Evolutionary conservation across 2,797 vertebrate genomes (phyloP), one percentile per base, ranked within the genome.

Genomic region (Trichosurus vulpecula): DNA sequence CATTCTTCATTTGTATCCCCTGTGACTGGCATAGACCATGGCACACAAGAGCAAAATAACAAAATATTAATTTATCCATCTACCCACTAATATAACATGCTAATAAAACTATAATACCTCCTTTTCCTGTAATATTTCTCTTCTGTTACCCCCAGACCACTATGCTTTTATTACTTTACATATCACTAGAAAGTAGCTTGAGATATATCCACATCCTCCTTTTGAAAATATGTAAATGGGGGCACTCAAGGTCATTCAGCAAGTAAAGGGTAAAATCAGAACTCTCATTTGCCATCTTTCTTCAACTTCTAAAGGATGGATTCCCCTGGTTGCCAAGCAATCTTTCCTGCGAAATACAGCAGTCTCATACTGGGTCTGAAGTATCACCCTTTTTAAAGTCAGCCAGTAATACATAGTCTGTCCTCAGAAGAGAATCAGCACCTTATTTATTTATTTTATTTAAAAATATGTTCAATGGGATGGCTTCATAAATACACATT

Each of bases 361-460:
- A 47, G 0, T 58, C 54, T 90, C 89, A 35, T 3, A 31, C 14
- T 87, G 53, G 90, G 52, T 81, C 81, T 19, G 4, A 16, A 54
- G 52, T 91, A 55, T 25, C 4, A 92, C 5, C 1, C 1, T 51
- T 12, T 94, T 16, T 92, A 61, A 35, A 90, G 52, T 41, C 3
- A 92, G 91, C 91, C 97, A 94, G 89, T 11, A 90, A 95, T 93
- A 96, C 6, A 56, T 29, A 92, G 29, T 2, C 5, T 96, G 8
- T 94, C 52, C 52, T 56, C 56, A 55, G 27, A 95, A 90, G 52
- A 89, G 93, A 94, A 16, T 96, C 1, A 92, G 1, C 92, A 91
- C 4, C 52, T 57, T 94, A 74, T 95, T 93, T 54, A 90, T 90
- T 90, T 53, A 90, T 90, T 90, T 96, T 54, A 55, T 35, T 92